These are phyloP conservation scores for Ceuthmochares aereus DNA, from an alignment of 2,113 vertebrate genomes.

Conservation along the genomic window DNA sequence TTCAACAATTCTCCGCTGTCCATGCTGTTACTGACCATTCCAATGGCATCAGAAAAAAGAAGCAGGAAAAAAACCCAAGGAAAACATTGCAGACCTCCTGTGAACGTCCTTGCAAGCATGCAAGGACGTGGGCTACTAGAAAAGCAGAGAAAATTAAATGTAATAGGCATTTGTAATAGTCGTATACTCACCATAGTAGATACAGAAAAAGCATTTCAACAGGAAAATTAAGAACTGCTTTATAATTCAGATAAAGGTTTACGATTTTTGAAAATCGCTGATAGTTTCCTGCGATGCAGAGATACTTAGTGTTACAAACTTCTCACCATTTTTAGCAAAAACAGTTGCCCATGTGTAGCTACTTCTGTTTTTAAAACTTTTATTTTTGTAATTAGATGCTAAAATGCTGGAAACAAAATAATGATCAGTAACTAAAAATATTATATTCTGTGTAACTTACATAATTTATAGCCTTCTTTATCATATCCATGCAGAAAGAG, in stretches of 20 bases:
- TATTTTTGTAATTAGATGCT: neutral
- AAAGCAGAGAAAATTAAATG: neutral
- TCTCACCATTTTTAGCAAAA: neutral
- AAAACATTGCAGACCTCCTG: neutral
- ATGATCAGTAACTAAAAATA: neutral
- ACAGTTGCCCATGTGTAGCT: accelerated
- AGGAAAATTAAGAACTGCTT: neutral
- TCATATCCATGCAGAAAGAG: conserved; percentile 95
- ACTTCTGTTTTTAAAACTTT: neutral
- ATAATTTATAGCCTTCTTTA: conserved; percentile 96
- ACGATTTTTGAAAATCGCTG: neutral
- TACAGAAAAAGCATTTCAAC: neutral
- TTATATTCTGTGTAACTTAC: conserved; percentile 77
- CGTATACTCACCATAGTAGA: neutral
- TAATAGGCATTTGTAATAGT: neutral
- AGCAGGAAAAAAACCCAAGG: no score
- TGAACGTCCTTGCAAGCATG: neutral
- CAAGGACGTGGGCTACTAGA: neutral
- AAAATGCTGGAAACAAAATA: neutral
- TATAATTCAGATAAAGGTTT: neutral
- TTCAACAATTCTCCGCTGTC: neutral
- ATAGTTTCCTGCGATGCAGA: neutral
- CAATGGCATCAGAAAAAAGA: neutral
- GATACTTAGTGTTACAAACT: neutral
- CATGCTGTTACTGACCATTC: neutral